Evolutionary conservation across 1,140 invertebrate genomes (phyloP).

Genomic region (Meloidogyne chitwoodi): DNA sequence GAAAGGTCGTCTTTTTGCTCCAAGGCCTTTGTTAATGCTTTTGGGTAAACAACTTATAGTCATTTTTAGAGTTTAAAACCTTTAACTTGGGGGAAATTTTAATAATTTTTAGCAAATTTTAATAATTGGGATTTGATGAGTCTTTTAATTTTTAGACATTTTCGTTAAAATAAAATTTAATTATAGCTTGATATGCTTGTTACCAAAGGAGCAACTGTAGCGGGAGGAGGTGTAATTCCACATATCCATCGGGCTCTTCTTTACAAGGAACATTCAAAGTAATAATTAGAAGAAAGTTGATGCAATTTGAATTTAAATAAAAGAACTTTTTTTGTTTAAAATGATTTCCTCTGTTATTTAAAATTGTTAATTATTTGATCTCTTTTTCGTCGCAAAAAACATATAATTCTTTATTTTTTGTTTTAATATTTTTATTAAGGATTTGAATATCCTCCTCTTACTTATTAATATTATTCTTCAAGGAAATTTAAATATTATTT

Average conservation of each 20-base stretch:
- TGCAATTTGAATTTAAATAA: not conserved
- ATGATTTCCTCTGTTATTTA: not conserved
- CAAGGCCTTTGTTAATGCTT: too few relatives aligned
- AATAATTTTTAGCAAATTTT: too few relatives aligned
- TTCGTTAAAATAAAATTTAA: not conserved
- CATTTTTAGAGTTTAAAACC: too few relatives aligned
- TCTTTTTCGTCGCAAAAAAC: not conserved
- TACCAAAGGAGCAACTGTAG: slow-evolving; percentile 86
- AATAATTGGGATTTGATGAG: too few relatives aligned
- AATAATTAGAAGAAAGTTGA: not conserved
- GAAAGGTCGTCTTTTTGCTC: too few relatives aligned
- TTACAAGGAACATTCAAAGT: not conserved
- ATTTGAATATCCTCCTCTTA: not conserved
- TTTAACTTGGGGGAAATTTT: too few relatives aligned
- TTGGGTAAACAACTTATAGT: too few relatives aligned
- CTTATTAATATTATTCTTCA: too few relatives aligned
- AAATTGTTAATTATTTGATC: not conserved
- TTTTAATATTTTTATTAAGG: not conserved
- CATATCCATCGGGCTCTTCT: slow-evolving; percentile 24
- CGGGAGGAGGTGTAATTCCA: slow-evolving; percentile 76
- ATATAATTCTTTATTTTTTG: not conserved
- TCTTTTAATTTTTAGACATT: not conserved
- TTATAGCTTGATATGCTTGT: slow-evolving; percentile 83
- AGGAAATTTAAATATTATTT: too few relatives aligned
- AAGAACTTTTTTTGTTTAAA: not conserved